These are phyloP conservation scores for Metopolophium dirhodum DNA, from an alignment of 1,140 invertebrate genomes.

Conservation along the genomic window DNA sequence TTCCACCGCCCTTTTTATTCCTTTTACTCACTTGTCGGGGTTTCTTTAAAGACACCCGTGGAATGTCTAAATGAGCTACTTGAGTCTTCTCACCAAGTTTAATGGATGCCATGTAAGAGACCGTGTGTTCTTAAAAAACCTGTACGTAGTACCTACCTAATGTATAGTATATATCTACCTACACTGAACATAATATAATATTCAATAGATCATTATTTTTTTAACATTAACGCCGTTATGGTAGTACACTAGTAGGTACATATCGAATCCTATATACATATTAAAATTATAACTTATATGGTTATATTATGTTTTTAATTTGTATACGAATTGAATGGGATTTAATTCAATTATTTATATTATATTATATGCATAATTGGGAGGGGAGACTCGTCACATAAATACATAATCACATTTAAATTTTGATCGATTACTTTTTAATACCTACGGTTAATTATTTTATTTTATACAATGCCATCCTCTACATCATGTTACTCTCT, in stretches of 20 bases:
- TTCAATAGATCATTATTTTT: neutral
- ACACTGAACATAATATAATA: neutral
- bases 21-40: neutral
- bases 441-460: neutral
- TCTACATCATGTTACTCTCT: too few relatives aligned
- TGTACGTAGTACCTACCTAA: neutral
- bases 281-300: neutral
- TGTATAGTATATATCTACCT: too few relatives aligned
- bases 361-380: neutral
- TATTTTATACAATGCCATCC: too few relatives aligned
- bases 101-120: neutral
- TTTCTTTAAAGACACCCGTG: conserved; percentile 24
- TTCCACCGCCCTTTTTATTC: conserved; percentile 1
- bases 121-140: neutral
- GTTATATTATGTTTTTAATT: neutral
- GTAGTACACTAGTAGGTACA: too few relatives aligned
- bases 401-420: neutral
- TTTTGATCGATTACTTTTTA: neutral
- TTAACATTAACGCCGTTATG: neutral
- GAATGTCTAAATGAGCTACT: conserved; percentile 27
- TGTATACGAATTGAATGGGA: neutral
- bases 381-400: neutral
- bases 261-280: too few relatives aligned
- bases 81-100: conserved; percentile 17
- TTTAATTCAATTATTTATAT: neutral